phyloP scores from a whole-genome alignment of 2,888 invertebrate species.

The Phyllotreta striolata region DNA sequence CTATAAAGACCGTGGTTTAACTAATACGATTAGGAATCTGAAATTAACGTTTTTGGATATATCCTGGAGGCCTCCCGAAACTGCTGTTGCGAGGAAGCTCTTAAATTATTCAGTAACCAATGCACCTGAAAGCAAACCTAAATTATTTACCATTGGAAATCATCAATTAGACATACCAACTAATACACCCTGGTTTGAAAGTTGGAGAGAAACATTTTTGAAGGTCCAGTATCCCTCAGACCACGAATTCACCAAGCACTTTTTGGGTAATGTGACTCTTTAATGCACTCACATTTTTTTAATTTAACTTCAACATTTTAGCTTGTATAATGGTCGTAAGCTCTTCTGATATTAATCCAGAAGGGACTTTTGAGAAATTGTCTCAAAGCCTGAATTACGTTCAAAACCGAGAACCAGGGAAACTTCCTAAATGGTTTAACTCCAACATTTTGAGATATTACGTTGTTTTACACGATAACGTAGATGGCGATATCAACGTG shows the following conservation, averaged over 20 bases:
- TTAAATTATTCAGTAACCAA: slow-evolving; percentile 67
- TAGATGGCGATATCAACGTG: slow-evolving; percentile 76
- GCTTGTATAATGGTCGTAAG: slow-evolving; percentile 82
- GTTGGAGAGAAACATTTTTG: slow-evolving; percentile 91
- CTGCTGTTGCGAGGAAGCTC: slow-evolving; percentile 82
- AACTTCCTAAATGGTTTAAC: slow-evolving; percentile 84
- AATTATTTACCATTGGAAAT: slow-evolving; percentile 55
- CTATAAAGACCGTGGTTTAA: slow-evolving; percentile 82
- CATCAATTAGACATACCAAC: slow-evolving; percentile 75
- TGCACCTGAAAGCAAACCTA: slow-evolving; percentile 51
- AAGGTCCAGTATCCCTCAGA: slow-evolving; percentile 89
- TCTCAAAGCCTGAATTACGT: slow-evolving; percentile 83
- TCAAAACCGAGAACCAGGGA: slow-evolving; percentile 68
- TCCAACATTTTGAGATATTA: slow-evolving; percentile 86
- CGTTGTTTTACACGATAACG: slow-evolving; percentile 86
- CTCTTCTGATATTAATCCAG: slow-evolving; percentile 76
- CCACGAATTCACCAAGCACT: slow-evolving; percentile 95
- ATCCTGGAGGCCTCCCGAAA: slow-evolving; percentile 81
- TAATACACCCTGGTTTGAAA: slow-evolving; percentile 93
- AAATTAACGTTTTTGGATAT: slow-evolving; percentile 84
- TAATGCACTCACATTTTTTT: background rate
- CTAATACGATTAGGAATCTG: slow-evolving; percentile 77
- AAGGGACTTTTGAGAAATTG: slow-evolving; percentile 83
- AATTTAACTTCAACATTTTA: slow-evolving; percentile 53
- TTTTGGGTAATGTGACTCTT: slow-evolving; percentile 52